Evolutionary conservation across 2,113 vertebrate species (phyloP), one percentile per base, ranked within the genome.

Genomic region (Anguilla japonica): DNA sequence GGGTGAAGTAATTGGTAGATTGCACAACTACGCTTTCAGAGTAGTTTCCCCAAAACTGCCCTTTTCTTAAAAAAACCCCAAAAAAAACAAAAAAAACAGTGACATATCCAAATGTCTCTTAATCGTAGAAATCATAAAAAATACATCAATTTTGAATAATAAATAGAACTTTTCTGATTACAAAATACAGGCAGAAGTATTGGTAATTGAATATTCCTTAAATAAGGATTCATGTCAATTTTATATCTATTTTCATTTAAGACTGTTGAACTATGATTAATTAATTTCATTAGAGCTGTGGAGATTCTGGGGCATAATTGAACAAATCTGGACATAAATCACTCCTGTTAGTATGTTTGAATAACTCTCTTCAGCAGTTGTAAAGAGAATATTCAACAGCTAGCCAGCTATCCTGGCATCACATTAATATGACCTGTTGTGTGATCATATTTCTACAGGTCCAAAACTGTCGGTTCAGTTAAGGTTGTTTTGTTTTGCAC

Each of bases 401-500:
- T 89, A 67, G 60, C 22, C 22, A 75, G 71, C 71, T 26, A 22
- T 26, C 60, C 60, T 67, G 60, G 60, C 60, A 22, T 20, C 18
- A 26, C 60, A 75, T 5, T 75, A 26, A 29, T 13, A 34, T 29
- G 71, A 75, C 26, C 71, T 75, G 71, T 75, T 75, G 71, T 75
- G 71, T 75, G 71, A 75, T 75, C 26, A 75, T 26, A 75, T 1
- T 34, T n/a, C 3, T 29, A n/a, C n/a, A 75, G 71, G n/a, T 75
- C 71, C 22, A 75, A 29, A 75, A 2, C n/a, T 34, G 71, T 75
- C 26, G 71, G 71, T 34, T 34, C 71, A 67, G 60, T 67, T 53
- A 67, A 67, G 7, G 18, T 86, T 82, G 41, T 87, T 85, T 89
- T 86, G 85, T 91, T 82, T 85, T 83, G 85, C 87, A 81, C 81